Evolutionary conservation across 1,140 invertebrate species (phyloP).

Genomic region (Ceratoteleas bidentatus): DNA sequence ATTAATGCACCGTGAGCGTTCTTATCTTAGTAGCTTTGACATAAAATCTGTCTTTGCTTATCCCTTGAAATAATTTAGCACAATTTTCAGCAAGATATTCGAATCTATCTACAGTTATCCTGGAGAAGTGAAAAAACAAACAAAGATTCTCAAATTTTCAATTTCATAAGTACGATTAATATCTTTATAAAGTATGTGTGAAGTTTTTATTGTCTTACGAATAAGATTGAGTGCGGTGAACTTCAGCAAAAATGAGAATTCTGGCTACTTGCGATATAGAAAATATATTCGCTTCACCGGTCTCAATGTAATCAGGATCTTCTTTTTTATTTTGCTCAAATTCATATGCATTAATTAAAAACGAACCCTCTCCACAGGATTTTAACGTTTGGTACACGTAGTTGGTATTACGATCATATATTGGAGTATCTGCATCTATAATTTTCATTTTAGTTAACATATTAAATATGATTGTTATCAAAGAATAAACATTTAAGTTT

Average conservation of each 20-base stretch:
- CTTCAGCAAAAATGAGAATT: constrained; percentile 9
- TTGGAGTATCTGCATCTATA: no score
- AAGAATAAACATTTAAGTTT: no score
- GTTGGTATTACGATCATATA: no score
- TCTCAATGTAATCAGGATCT: no score
- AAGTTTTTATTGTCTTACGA: background rate
- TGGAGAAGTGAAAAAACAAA: constrained; percentile 8
- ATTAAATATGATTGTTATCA: no score
- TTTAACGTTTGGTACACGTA: no score
- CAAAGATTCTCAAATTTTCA: background rate
- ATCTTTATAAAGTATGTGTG: background rate
- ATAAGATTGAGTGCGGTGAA: constrained; percentile 6
- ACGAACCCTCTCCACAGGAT: no score
- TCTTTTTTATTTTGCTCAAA: no score
- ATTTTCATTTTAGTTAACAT: no score
- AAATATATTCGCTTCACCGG: background rate
- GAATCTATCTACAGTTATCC: constrained; percentile 6
- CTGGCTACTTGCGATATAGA: constrained; percentile 5
- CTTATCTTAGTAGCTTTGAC: background rate
- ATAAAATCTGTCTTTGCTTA: constrained; percentile 18
- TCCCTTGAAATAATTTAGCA: constrained; percentile 8
- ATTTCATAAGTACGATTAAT: background rate
- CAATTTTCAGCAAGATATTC: constrained; percentile 9
- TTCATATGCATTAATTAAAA: no score
- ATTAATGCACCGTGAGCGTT: constrained; percentile 10